Evolutionary conservation across 2,113 vertebrate species (phyloP).

Genomic region (Catharus bicknelli): DNA sequence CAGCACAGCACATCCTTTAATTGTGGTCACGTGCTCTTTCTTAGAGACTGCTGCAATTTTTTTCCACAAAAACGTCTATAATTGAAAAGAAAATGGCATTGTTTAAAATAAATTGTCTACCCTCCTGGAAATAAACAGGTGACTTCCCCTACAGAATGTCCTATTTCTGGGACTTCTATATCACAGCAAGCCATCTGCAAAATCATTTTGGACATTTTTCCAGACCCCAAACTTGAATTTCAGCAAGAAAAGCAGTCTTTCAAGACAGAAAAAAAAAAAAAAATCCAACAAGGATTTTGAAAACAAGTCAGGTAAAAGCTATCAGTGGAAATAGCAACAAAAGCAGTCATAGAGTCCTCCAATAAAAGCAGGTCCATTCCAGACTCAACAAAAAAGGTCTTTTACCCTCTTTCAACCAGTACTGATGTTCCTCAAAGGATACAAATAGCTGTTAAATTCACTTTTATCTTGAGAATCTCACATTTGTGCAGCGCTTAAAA

Average conservation of each 20-base stretch:
- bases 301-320: slow-evolving; percentile 59
- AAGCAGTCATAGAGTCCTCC: not conserved
- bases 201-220: not conserved
- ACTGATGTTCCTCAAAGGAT: slow-evolving; percentile 46
- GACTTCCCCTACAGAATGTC: not conserved
- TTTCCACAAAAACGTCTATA: not conserved
- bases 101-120: slow-evolving; percentile 45
- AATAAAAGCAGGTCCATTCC: slow-evolving; percentile 34
- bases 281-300: not conserved
- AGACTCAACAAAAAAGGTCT: slow-evolving; percentile 11
- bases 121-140: slow-evolving; percentile 44
- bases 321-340: slow-evolving; percentile 34
- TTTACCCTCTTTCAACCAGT: slow-evolving; percentile 26
- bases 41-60: slow-evolving; percentile 30
- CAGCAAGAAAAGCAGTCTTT: not conserved
- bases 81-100: slow-evolving; percentile 51
- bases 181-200: not conserved
- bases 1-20: slow-evolving; percentile 41
- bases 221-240: slow-evolving; percentile 10
- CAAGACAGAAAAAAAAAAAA: not conserved
- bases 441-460: slow-evolving; percentile 26
- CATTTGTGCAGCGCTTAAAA: not conserved
- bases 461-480: not conserved
- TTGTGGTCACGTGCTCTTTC: slow-evolving; percentile 45
- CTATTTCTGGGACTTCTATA: not conserved